Base-by-base conservation (phyloP, 2,888 invertebrate genomes). In the Drosophila stalkeri region DNA sequence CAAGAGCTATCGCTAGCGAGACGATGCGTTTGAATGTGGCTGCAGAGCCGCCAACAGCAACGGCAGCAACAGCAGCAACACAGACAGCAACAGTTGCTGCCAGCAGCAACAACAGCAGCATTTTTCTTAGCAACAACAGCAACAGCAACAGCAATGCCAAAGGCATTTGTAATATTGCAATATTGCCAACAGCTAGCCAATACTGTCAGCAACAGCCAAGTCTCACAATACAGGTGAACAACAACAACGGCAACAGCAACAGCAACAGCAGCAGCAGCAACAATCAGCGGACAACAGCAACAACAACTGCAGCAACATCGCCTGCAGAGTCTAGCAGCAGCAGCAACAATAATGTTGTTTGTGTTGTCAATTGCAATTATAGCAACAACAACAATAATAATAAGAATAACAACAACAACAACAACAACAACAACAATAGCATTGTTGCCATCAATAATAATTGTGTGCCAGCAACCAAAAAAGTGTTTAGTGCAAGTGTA, bases 201-300 rank as follows among this genome's bases (percentile, higher is more conserved):
- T 84, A 81, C 74, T 91, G 90, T 81, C 86, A 89, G 64, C 85
- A 84, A 69, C 91, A 92, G 75, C 91, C 92, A 51, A 93, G 92
- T 81, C 84, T 93, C 75, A 93, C 92, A 69, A 93, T 93, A 82
- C 92, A 93, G 88, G 93, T 93, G 69, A 93, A 92, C 84, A 92
- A 89, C 62, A 87, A 74, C 76, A 75, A 62, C 59, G 76, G 52
- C 72, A 83, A 72, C 61, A 83, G 71, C 64, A 79, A 75, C 85
- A 89, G 57, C 85, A 84, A 66, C 91, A 92, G 72, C 91, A 46
- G 2, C 92, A 54, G 63, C 74, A 83, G 71, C 62, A 82, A 72
- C 67, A 79, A 79, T 75, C 61, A 4, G 1, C 61, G 52, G 43
- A 72, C 75, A 49, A 2, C 47, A n/a, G n/a, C 47, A n/a, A 31